These are phyloP conservation scores for Actinostola sp. DNA, from an alignment of 92 coral and sea anemone species.

Conservation along the genomic window DNA sequence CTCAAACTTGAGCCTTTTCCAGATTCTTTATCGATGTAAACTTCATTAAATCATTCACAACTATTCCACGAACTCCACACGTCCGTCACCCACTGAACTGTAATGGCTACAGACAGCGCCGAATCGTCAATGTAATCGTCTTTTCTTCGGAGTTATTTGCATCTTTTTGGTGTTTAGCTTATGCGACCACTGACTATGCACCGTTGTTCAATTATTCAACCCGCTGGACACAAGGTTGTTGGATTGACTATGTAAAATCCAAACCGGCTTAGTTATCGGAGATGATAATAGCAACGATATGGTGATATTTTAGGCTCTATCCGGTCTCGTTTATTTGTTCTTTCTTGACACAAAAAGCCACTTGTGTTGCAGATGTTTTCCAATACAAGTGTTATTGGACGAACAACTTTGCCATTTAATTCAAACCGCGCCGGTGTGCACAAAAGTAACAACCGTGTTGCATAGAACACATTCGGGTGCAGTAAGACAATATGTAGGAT, in stretches of 20 bases:
- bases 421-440: background rate
- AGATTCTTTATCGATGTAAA: background rate
- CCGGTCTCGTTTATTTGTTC: slow-evolving; percentile 30
- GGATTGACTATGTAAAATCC: background rate
- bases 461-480: too few species aligned
- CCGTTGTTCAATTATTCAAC: background rate
- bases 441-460: background rate
- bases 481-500: too few species aligned
- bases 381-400: slow-evolving; percentile 20
- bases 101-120: background rate
- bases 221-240: background rate
- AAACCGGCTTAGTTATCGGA: background rate
- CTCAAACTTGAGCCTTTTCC: background rate
- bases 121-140: too few species aligned
- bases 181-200: too few species aligned
- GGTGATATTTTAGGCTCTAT: slow-evolving; percentile 20
- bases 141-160: too few species aligned
- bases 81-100: background rate
- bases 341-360: slow-evolving; percentile 33
- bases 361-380: slow-evolving; percentile 34
- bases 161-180: too few species aligned
- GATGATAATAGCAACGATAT: slow-evolving; percentile 19
- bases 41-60: too few species aligned
- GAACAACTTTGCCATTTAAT: background rate
- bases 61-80: too few species aligned